These are phyloP conservation scores for Dipodomys merriami DNA, from an alignment of 2,113 vertebrate species.

Conservation along the genomic window DNA sequence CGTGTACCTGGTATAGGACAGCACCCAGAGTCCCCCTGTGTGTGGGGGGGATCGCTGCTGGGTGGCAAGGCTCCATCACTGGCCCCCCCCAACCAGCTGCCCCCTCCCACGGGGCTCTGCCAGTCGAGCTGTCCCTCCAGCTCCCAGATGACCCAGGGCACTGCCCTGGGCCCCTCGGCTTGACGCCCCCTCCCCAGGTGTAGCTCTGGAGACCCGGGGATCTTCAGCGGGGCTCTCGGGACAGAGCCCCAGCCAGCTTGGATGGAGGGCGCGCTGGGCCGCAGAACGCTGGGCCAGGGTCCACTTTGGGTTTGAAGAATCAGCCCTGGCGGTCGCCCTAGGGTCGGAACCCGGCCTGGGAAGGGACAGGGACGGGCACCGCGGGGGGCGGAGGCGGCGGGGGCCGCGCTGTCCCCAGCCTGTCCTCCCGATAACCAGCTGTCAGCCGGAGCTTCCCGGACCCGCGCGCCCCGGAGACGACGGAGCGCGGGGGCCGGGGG, in stretches of 20 bases:
- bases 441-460: conserved; percentile 6
- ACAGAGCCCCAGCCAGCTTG: not conserved
- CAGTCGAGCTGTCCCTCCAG: not conserved
- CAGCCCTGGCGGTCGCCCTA: not conserved
- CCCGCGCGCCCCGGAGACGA: not conserved
- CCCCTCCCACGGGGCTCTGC: too few species aligned
- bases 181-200: not conserved
- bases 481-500: not conserved
- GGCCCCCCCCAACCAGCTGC: not conserved
- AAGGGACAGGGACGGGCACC: not conserved
- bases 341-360: not conserved
- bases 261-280: not conserved
- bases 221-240: not conserved
- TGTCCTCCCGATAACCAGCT: conserved; percentile 34
- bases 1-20: not conserved
- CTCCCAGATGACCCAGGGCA: not conserved
- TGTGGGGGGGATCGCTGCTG: not conserved
- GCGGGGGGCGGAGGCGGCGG: not conserved
- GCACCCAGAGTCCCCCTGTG: not conserved
- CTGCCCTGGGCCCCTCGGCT: not conserved
- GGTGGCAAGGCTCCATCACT: not conserved
- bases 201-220: not conserved
- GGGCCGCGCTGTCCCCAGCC: accelerated
- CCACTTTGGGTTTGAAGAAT: not conserved
- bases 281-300: not conserved